Evolutionary conservation across 2,888 invertebrate species (phyloP).

Genomic region (Pachliopta kotzebuea): DNA sequence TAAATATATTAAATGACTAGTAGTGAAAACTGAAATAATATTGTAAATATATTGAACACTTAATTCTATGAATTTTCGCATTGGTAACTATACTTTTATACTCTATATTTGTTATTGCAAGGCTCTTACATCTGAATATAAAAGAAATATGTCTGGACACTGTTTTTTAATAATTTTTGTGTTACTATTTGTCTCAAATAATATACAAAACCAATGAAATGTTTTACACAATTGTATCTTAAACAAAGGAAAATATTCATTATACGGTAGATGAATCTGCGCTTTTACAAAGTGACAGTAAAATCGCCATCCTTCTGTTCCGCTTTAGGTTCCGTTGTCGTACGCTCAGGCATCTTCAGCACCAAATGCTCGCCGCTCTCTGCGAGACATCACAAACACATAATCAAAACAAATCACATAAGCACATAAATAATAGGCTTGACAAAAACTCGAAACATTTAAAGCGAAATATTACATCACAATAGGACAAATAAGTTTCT

Average conservation of each 20-base stretch:
- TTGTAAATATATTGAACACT: background rate
- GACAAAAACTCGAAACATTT: too few relatives aligned
- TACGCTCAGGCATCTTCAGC: conserved; percentile 63
- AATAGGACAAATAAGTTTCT: background rate
- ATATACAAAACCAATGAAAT: background rate
- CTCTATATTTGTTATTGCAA: conserved; percentile 41
- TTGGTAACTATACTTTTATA: too few relatives aligned
- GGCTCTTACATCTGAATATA: background rate
- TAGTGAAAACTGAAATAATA: conserved; percentile 33
- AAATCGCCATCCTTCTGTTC: conserved; percentile 69
- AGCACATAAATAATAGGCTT: conserved; percentile 35
- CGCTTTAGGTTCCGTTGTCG: conserved; percentile 42
- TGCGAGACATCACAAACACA: conserved; percentile 69
- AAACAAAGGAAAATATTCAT: background rate
- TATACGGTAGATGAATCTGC: background rate
- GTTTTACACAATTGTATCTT: background rate
- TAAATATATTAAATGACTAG: conserved; percentile 48
- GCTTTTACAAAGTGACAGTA: conserved; percentile 64
- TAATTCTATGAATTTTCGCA: conserved; percentile 19
- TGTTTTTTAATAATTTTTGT: background rate
- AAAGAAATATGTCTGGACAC: conserved; percentile 1
- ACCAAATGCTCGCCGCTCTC: conserved; percentile 67
- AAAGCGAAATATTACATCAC: too few relatives aligned
- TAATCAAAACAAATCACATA: conserved; percentile 42
- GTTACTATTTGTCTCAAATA: background rate